Base-by-base conservation (phyloP, 2,113 vertebrate species). In the Zosterops japonicus region DNA sequence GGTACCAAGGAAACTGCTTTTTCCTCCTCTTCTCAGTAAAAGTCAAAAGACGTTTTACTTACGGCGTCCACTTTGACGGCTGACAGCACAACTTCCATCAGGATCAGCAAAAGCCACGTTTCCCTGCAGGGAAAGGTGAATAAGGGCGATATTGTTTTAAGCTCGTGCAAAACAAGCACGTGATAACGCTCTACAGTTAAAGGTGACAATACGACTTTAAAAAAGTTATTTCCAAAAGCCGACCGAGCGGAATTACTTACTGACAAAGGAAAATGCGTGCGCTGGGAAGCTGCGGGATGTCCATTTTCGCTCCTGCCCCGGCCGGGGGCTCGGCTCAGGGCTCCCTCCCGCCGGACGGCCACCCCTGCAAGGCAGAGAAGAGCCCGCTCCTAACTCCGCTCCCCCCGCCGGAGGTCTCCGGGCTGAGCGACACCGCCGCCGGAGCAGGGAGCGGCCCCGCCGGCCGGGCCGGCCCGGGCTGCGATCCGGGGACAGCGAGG, bases 41-140 rank as follows among this genome's bases (percentile, higher is more conserved):
- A 95, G 64, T 44, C 83, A 8, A 5, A 68, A 85, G 64, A 47
- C 5, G 2, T 83, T 81, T 90, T 86, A 96, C 95, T 97, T 92
- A 94, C 96, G 35, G 93, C 96, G 56, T 96, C 80, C 47, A 97
- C 95, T 83, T 46, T 81, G 95, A 89, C 86, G 61, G 64, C 83
- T 67, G 95, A 94, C 91, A 97, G 91, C 72, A 64, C 9, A 47
- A 95, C 93, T 77, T 83, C 83, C 42, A 97, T 63, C 56, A 96
- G 83, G 68, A 96, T 8, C 76, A 97, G 64, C 64, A 92, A 59
- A 74, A 95, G 55, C 33, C 93, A 89, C 76, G 76, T 22, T n/a
- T 93, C 44, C 68, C 96, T 97, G 94, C 76, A 53, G 35, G 31
- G 55, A 60, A 88, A 93, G 80, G 83, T 35, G 76, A 63, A 87